Evolutionary conservation across 2,113 vertebrate genomes (phyloP).

Genomic region (Halichoeres trimaculatus): DNA sequence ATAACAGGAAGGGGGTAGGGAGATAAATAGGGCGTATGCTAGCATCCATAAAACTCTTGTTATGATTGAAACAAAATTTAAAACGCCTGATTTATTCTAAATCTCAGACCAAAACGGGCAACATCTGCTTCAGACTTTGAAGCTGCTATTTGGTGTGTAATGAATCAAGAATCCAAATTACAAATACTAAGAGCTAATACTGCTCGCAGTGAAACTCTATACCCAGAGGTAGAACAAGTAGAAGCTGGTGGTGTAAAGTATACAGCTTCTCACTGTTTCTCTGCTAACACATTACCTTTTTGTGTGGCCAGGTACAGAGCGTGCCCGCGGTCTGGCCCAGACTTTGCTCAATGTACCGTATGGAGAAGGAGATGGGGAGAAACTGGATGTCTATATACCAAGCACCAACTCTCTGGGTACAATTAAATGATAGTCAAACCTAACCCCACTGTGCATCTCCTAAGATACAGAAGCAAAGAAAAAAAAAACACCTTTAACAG

Average conservation of each 20-base stretch:
- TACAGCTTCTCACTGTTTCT: background rate
- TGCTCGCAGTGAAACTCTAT: background rate
- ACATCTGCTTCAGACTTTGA: too few relatives aligned
- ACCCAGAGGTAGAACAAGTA: background rate
- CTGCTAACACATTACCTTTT: background rate
- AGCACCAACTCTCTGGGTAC: slow-evolving; percentile 76
- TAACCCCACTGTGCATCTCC: background rate
- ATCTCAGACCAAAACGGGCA: too few relatives aligned
- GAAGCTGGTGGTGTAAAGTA: background rate
- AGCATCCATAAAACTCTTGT: background rate
- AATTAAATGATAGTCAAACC: background rate
- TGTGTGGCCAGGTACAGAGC: slow-evolving; percentile 83
- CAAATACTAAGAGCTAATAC: background rate
- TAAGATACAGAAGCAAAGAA: background rate
- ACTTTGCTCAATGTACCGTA: slow-evolving; percentile 87
- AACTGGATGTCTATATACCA: slow-evolving; percentile 91
- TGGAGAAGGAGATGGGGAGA: slow-evolving; percentile 84
- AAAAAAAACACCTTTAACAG: background rate
- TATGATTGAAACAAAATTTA: background rate
- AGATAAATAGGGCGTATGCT: background rate
- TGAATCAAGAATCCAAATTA: too few relatives aligned
- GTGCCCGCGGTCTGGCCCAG: slow-evolving; percentile 74
- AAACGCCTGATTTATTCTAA: background rate
- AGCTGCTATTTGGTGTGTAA: too few relatives aligned
- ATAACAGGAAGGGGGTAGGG: background rate